Percentiles rank a stretch among this genome's conserved stretches.
phyloP scores from a whole-genome alignment of 2,888 invertebrate species.

The Eulithis prunata region DNA sequence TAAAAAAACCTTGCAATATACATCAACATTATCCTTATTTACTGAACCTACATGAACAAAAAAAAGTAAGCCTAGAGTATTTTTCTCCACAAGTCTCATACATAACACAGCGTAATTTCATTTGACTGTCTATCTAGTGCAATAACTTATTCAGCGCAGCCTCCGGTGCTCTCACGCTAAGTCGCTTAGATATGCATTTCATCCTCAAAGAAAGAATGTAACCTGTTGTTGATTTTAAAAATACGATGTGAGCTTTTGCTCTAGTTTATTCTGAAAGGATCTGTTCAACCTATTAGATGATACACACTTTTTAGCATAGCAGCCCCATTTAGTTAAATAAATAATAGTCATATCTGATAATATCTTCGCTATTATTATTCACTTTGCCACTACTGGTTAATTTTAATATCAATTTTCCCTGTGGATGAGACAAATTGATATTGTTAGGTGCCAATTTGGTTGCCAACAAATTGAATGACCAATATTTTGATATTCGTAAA shows the following conservation, averaged over 20 bases:
- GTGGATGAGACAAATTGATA: slow-evolving; percentile 11
- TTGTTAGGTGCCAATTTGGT: slow-evolving; percentile 25
- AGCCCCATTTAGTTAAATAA: no score
- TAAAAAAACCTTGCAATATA: no score
- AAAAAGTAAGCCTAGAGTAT: background rate
- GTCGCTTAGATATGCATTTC: slow-evolving; percentile 1
- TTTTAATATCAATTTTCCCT: slow-evolving; percentile 12
- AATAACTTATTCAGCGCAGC: slow-evolving; percentile 4
- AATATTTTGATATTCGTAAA: slow-evolving; percentile 15
- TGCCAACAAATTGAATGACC: slow-evolving; percentile 13
- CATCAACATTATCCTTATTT: no score
- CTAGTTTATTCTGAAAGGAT: background rate
- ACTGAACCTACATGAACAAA: background rate
- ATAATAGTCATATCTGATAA: no score
- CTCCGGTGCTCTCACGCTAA: background rate
- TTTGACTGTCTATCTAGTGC: slow-evolving; percentile 1
- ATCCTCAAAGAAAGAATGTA: background rate
- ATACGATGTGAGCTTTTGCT: background rate
- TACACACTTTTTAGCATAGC: no score
- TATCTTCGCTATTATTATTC: no score
- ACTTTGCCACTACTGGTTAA: slow-evolving; percentile 5
- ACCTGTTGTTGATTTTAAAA: slow-evolving; percentile 2
- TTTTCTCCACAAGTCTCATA: background rate
- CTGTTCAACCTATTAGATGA: background rate
- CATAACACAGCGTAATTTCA: slow-evolving; percentile 1